Evolutionary conservation across 2,888 invertebrate species (phyloP).

Genomic region (Chrysomela aeneicollis): DNA sequence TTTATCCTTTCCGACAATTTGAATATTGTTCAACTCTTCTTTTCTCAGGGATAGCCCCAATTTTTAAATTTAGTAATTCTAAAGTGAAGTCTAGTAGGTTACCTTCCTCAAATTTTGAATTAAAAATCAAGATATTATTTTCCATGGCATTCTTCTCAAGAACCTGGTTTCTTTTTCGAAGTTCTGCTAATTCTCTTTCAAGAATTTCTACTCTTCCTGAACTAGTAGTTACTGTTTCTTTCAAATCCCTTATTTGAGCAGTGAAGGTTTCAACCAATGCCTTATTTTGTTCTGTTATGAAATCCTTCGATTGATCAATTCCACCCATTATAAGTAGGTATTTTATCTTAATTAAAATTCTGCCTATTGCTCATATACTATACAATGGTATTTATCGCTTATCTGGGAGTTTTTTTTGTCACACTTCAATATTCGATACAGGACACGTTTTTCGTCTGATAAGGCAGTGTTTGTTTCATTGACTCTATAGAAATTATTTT

Average conservation of each 20-base stretch:
- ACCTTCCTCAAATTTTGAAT: slow-evolving; percentile 3
- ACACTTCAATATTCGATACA: no score
- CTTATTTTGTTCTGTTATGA: slow-evolving; percentile 6
- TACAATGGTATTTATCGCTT: no score
- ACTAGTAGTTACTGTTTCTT: neutral
- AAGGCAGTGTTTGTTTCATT: no score
- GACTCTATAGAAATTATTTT: no score
- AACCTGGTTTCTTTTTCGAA: neutral
- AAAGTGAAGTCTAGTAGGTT: slow-evolving; percentile 3
- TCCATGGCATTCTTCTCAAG: neutral
- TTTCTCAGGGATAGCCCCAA: neutral
- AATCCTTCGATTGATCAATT: neutral
- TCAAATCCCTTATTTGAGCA: neutral
- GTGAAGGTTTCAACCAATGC: neutral
- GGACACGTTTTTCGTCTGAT: no score
- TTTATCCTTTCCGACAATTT: slow-evolving; percentile 5
- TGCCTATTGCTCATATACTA: slow-evolving; percentile 6
- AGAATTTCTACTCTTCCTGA: slow-evolving; percentile 5
- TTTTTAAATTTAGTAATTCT: neutral
- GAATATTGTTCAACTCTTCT: slow-evolving; percentile 8
- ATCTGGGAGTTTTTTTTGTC: no score
- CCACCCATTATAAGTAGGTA: neutral
- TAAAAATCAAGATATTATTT: slow-evolving; percentile 3
- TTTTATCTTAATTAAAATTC: neutral
- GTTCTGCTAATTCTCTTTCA: slow-evolving; percentile 3